Conservation (phyloP, 92 coral and sea anemone genomes). For the Epizoanthus illoricatus region DNA sequence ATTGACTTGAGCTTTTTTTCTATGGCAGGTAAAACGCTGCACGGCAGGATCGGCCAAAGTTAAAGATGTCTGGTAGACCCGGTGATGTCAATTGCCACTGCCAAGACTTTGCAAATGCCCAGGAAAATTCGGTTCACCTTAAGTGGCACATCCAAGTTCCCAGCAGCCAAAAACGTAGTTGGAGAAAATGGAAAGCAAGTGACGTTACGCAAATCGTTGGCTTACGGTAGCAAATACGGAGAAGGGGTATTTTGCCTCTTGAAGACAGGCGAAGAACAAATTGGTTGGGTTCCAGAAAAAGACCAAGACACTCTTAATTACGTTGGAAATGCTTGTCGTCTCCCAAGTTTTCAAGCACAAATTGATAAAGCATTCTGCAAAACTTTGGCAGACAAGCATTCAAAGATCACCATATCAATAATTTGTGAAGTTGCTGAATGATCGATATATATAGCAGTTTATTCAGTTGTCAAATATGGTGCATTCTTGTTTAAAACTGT, state of each 20-base stretch:
- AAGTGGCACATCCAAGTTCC: conserved; percentile 3
- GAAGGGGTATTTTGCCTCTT: conserved; percentile 38
- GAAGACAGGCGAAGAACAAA: conserved; percentile 34
- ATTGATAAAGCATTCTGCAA: conserved; percentile 22
- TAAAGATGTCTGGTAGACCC: neutral
- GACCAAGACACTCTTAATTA: conserved; percentile 3
- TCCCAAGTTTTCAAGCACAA: conserved; percentile 25
- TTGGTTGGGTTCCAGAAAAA: conserved; percentile 41
- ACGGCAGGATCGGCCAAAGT: neutral
- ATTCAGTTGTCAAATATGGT: no score
- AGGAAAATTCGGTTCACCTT: neutral
- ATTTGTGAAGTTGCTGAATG: neutral
- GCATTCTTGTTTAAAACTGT: no score
- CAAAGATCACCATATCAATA: conserved; percentile 10
- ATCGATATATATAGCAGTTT: no score
- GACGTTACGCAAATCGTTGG: conserved; percentile 11
- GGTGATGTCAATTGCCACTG: neutral
- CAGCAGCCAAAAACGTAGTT: neutral
- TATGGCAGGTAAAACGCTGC: neutral
- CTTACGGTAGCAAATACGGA: conserved; percentile 33
- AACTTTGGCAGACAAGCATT: conserved; percentile 1
- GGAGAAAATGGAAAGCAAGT: neutral
- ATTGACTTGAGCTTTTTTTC: neutral
- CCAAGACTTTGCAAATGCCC: neutral
- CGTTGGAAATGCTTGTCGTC: conserved; percentile 2